Evolutionary conservation across 1,140 invertebrate genomes (phyloP).

Genomic region (Leptoteleia sp.): DNA sequence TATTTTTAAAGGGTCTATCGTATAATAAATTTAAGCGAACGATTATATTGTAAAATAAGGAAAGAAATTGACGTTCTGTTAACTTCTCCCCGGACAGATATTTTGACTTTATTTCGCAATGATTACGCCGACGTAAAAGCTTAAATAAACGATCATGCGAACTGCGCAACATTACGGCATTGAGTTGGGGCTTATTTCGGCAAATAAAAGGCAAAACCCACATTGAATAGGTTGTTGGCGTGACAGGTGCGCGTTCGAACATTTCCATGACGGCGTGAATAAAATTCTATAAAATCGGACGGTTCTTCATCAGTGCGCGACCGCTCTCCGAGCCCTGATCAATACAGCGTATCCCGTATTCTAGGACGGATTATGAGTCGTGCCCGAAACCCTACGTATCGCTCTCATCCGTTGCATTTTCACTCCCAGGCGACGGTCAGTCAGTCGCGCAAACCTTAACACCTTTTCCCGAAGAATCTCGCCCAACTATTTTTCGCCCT

Average conservation of each 20-base stretch:
- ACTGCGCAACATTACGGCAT: neutral
- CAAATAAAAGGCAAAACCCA: slow-evolving; percentile 40
- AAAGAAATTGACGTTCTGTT: too few relatives aligned
- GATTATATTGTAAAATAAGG: too few relatives aligned
- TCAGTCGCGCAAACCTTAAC: slow-evolving; percentile 9
- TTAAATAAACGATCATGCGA: neutral
- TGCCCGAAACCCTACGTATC: slow-evolving; percentile 72
- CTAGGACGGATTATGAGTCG: slow-evolving; percentile 70
- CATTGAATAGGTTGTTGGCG: slow-evolving; percentile 9
- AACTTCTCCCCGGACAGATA: too few relatives aligned
- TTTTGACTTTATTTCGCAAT: too few relatives aligned
- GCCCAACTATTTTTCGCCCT: neutral
- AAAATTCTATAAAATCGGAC: slow-evolving; percentile 55
- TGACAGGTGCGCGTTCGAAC: slow-evolving; percentile 16
- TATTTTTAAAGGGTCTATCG: too few relatives aligned
- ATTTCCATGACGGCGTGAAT: slow-evolving; percentile 27
- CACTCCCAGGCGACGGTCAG: slow-evolving; percentile 24
- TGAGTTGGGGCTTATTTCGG: slow-evolving; percentile 29
- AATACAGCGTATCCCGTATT: slow-evolving; percentile 66
- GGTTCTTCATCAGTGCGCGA: slow-evolving; percentile 35
- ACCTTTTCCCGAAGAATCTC: slow-evolving; percentile 17
- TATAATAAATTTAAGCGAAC: too few relatives aligned
- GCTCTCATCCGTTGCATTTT: slow-evolving; percentile 46
- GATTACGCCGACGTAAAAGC: neutral
- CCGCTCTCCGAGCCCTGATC: slow-evolving; percentile 47